Evolutionary conservation across 2,113 vertebrate genomes (phyloP), one percentile per base, ranked within the genome.

Genomic region (Cyprinodon tularosa): DNA sequence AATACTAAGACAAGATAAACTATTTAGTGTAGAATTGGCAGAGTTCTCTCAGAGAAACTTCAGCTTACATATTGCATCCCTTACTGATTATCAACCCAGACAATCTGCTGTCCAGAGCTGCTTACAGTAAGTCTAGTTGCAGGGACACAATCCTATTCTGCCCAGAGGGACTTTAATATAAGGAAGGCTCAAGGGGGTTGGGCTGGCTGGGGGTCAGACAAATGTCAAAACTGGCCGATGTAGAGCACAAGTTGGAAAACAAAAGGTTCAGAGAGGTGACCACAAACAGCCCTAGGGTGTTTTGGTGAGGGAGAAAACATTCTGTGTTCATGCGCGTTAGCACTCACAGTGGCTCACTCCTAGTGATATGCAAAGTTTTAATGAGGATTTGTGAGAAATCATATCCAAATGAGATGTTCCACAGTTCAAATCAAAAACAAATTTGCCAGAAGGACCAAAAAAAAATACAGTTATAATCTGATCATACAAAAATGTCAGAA

Each of bases 51-150:
- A 53, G 63, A 68, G 36, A 83, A 38, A 9, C 78, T 75, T 81
- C 50, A 67, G 71, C 86, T 83, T 76, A 84, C 63, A 75, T 38
- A 15, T 4, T n/a, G 53, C 63, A 65, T 79, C 68, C 67, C 45
- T 62, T 72, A 48, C 68, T 57, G 57, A 67, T 86, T 77, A 88
- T 81, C 86, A 88, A 76, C 70, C 61, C 81, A 81, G 84, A 86
- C 87, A 91, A 90, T 89, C 87, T 89, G 85, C 80, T 78, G 69
- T 84, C 65, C 65, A 90, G 91, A 91, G 88, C 91, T 88, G 88
- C 90, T 93, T 92, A 91, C 47, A 44, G 37, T 90, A 89, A 91
- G 78, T 84, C 89, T 77, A 82, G 42, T 71, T 74, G 68, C 67
- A 80, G 71, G 72, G 60, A 71, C 78, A 71, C 78, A 87, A 86